Conservation (phyloP, 2,888 invertebrate species). For the Euplexia lucipara region DNA sequence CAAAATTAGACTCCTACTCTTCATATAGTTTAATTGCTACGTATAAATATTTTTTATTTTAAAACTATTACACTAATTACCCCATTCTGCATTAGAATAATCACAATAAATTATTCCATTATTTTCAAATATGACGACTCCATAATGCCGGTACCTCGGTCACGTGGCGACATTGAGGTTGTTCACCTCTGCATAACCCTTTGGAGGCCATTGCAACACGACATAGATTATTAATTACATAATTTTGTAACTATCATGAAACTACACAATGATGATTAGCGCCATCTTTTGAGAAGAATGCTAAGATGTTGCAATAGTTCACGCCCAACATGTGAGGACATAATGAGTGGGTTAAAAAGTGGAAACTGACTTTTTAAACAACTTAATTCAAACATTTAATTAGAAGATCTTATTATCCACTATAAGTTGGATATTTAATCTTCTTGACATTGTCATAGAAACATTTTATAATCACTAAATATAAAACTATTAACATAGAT, state of each 20-base stretch:
- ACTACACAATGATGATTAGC: constrained; percentile 38
- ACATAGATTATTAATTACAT: constrained; percentile 24
- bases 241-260: constrained; percentile 9
- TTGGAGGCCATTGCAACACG: constrained; percentile 21
- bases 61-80: constrained; percentile 3
- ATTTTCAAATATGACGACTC: neutral
- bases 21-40: neutral
- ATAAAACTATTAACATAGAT: constrained; percentile 3
- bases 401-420: neutral
- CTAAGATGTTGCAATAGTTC: constrained; percentile 24
- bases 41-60: neutral
- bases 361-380: neutral
- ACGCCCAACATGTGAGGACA: constrained; percentile 41
- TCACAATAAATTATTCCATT: constrained; percentile 3
- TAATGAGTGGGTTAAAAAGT: constrained; percentile 21
- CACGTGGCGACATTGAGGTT: constrained; percentile 10
- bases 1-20: constrained; percentile 5
- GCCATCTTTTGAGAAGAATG: constrained; percentile 55
- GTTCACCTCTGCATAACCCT: constrained; percentile 34
- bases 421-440: neutral
- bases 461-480: neutral
- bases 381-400: neutral
- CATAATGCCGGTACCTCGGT: neutral
- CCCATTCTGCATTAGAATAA: neutral
- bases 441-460: constrained; percentile 5